Percentiles rank a stretch among this genome's conserved stretches.
These are phyloP conservation scores for Callyntrura guangdongensis DNA, from an alignment of 2,888 invertebrate genomes.

Conservation along the genomic window DNA sequence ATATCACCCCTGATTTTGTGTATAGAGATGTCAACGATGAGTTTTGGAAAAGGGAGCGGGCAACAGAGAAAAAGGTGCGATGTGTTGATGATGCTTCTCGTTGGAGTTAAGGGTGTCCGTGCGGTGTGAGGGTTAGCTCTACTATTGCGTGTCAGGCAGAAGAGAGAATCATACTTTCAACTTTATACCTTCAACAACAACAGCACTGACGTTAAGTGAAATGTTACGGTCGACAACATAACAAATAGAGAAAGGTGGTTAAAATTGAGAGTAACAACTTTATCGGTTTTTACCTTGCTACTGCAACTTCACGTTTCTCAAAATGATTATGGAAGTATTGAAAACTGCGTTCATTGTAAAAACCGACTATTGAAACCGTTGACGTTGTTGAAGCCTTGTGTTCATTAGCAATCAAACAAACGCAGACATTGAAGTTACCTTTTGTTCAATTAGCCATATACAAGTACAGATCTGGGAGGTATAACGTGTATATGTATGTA, in stretches of 20 bases:
- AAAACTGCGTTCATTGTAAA: too few relatives aligned
- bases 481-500: too few relatives aligned
- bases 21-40: conserved; percentile 70
- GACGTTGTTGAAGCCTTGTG: conserved; percentile 65
- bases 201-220: neutral
- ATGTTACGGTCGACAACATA: conserved; percentile 17
- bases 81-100: neutral
- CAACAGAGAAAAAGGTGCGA: conserved; percentile 54
- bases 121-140: neutral
- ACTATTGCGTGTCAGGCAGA: neutral
- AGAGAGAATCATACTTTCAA: neutral
- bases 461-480: conserved; percentile 72
- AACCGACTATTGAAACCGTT: conserved; percentile 1
- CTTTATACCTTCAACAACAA: neutral
- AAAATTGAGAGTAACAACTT: conserved; percentile 47
- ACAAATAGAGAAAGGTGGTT: conserved; percentile 33
- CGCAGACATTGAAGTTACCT: conserved; percentile 82
- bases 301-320: neutral
- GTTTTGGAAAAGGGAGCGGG: conserved; percentile 11
- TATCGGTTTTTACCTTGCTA: neutral
- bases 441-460: conserved; percentile 85
- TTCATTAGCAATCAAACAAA: conserved; percentile 78
- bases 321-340: neutral
- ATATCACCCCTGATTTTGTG: conserved; percentile 62
- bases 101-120: neutral